Conservation (phyloP, 2,113 vertebrate species). For the Caranx melampygus region DNA sequence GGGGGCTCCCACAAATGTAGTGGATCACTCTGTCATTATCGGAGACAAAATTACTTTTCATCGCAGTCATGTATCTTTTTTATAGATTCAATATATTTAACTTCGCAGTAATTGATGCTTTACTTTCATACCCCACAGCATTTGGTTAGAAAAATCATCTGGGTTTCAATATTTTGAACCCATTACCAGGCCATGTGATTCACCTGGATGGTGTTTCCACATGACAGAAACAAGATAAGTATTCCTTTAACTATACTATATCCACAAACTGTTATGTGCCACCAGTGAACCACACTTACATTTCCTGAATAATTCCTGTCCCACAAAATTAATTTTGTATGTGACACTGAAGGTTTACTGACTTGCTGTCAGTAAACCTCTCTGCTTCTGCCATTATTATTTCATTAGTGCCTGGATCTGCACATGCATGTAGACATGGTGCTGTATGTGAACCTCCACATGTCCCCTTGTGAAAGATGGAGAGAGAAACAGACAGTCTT, state of each 20-base stretch:
- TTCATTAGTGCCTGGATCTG: slow-evolving; percentile 2
- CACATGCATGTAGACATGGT: neutral
- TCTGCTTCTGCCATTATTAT: slow-evolving; percentile 12
- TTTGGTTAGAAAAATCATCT: neutral
- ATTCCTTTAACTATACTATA: neutral
- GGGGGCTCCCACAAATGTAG: slow-evolving; percentile 17
- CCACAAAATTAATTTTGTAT: slow-evolving; percentile 12
- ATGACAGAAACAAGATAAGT: neutral
- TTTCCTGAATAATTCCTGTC: slow-evolving; percentile 25
- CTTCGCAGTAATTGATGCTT: slow-evolving; percentile 19
- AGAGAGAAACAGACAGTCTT: neutral
- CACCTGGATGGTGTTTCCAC: neutral
- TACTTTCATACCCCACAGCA: neutral
- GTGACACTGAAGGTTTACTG: neutral
- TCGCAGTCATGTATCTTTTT: slow-evolving; percentile 37
- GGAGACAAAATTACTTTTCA: slow-evolving; percentile 57
- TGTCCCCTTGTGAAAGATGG: neutral
- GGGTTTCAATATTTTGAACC: neutral
- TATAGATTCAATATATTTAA: slow-evolving; percentile 37
- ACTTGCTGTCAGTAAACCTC: neutral
- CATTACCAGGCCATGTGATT: neutral
- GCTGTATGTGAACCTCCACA: neutral
- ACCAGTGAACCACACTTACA: slow-evolving; percentile 11
- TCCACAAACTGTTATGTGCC: neutral
- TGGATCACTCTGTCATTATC: slow-evolving; percentile 45